phyloP scores from a whole-genome alignment of 2,888 invertebrate genomes.

The Ommatoiulus sabulosus region DNA sequence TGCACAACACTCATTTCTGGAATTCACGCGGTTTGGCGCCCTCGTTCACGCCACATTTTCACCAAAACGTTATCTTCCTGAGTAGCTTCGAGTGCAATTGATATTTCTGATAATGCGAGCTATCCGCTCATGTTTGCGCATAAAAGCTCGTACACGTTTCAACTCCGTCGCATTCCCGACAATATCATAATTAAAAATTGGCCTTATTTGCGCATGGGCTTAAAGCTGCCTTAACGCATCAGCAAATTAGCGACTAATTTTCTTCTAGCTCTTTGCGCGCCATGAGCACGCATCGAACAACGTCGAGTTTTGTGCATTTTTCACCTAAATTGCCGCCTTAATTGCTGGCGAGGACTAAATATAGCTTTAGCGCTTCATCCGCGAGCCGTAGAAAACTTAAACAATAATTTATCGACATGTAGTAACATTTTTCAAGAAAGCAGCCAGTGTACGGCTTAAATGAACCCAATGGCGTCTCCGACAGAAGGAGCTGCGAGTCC shows the following conservation, averaged over 20 bases:
- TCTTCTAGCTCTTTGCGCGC: not conserved
- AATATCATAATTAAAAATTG: constrained; percentile 36
- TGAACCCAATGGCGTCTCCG: constrained; percentile 16
- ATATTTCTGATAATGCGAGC: not conserved
- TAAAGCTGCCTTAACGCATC: constrained; percentile 21
- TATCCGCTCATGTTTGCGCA: not conserved
- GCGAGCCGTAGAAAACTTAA: constrained; percentile 21
- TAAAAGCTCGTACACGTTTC: not conserved
- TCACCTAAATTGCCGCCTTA: constrained; percentile 39
- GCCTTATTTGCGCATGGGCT: constrained; percentile 23
- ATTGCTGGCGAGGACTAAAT: constrained; percentile 23
- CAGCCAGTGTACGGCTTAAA: not conserved
- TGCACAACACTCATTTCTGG: no score
- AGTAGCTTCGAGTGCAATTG: no score
- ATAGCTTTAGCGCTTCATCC: constrained; percentile 15
- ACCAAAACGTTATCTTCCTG: no score
- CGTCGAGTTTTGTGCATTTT: constrained; percentile 5
- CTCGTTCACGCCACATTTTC: no score
- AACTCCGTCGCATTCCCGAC: not conserved
- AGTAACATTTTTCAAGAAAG: constrained; percentile 27
- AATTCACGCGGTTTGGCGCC: no score
- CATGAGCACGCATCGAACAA: not conserved
- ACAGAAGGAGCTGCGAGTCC: constrained; percentile 27
- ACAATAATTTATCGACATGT: constrained; percentile 23
- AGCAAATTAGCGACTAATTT: constrained; percentile 36